Conservation (phyloP, 2,888 invertebrate species). For the Lasioglossum leucozonium region DNA sequence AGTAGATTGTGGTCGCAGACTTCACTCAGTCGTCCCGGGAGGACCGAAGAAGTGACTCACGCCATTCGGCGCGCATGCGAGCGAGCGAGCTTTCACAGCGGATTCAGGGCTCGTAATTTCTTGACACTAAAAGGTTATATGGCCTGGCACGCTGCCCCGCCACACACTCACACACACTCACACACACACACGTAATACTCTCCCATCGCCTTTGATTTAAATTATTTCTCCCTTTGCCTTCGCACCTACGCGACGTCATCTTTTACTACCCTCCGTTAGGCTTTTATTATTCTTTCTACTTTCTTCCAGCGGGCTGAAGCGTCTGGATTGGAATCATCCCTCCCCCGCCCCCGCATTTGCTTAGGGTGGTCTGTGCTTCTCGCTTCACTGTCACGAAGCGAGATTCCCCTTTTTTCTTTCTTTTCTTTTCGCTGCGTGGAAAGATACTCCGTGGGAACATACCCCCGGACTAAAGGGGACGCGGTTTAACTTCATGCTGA, state of each 20-base stretch:
- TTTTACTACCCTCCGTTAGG: conserved; percentile 33
- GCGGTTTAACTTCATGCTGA: neutral
- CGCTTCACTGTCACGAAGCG: neutral
- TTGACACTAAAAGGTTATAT: conserved; percentile 49
- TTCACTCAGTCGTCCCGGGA: neutral
- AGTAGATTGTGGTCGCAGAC: conserved; percentile 7
- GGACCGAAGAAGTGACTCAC: conserved; percentile 7
- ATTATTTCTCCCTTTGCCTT: conserved; percentile 46
- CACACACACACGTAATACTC: conserved; percentile 41
- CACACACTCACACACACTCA: no score
- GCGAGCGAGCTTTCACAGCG: conserved; percentile 4
- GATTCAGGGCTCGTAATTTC: conserved; percentile 45
- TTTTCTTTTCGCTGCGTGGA: neutral
- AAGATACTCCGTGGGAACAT: neutral
- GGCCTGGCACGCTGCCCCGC: conserved; percentile 13
- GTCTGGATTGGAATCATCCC: neutral
- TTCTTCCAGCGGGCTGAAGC: conserved; percentile 18
- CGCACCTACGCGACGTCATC: conserved; percentile 17
- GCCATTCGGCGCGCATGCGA: conserved; percentile 8
- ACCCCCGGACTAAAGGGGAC: neutral
- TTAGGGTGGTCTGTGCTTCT: conserved; percentile 16
- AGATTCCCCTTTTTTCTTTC: neutral
- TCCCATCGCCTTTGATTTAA: conserved; percentile 46
- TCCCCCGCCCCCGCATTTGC: conserved; percentile 20
- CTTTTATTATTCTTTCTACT: conserved; percentile 51